Evolutionary conservation across 2,113 vertebrate genomes (phyloP), one percentile per base, ranked within the genome.

Genomic region (Takifugu bimaculatus): DNA sequence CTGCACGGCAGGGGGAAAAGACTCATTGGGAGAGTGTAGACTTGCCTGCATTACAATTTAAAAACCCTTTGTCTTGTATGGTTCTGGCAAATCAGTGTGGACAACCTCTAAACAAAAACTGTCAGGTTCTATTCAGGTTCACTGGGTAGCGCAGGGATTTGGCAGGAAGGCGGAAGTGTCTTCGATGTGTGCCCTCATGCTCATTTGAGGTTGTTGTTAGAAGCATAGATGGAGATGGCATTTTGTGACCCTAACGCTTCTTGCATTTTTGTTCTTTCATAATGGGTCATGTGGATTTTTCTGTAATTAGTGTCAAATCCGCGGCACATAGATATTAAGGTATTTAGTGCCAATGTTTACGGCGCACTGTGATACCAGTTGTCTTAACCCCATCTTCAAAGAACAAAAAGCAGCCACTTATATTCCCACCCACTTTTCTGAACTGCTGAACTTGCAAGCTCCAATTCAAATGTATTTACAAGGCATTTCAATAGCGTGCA

Each of bases 101-200:
- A 87, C 82, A 86, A 83, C 82, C 88, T 85, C 88, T 88, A 87
- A 90, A 91, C 84, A 90, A 90, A 90, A 85, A 72, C 83, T 90
- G 87, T 89, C 86, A 87, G 81, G 84, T 85, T 88, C 79, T 63
- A 87, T 89, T 90, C 86, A 65, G 76, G 25, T 74, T 77, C 72
- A 71, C 70, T 79, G 78, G 78, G 64, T 15, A 67, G 75, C 70
- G 75, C 63, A 57, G 72, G 76, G 79, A 80, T 88, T 86, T 88
- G 85, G 79, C 87, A 90, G 80, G 68, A 50, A 77, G 69, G 82
- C 78, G 64, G 60, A 77, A 72, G 79, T 70, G 65, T 88, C 83
- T 80, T 84, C 81, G 75, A 59, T 63, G 61, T 78, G 79, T 66
- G 68, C 80, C 71, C 70, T 85, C 80, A 65, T 70, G 81, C 77